Evolutionary conservation across 2,797 vertebrate genomes (phyloP), one percentile per base, ranked within the genome.

Genomic region (Eulemur coronatus): DNA sequence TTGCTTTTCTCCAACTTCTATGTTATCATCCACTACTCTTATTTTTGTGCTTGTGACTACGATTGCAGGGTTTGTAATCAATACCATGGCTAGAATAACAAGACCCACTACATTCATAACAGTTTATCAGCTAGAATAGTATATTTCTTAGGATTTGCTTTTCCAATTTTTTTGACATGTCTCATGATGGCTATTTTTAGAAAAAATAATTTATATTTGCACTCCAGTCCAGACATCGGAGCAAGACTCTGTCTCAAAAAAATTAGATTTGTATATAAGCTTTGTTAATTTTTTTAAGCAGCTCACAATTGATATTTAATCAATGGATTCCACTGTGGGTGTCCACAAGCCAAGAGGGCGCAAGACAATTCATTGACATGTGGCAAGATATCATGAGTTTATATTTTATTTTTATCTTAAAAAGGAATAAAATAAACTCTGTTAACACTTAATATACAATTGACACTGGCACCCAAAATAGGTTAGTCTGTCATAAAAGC

Each of bases 261-360:
- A n/a, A 2, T 30, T 41, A 75, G 17, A 59, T 87, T 72, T 76
- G 1, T 82, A 33, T 86, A 46, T 50, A 75, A 35, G 57, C 28
- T 89, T 80, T 79, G 17, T 33, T 67, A 18, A 55, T 35, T 55
- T 38, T 11, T 81, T 93, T 57, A n/a, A 65, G 38, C 26, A 72
- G 26, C 7, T 95, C 59, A 57, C 26, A 85, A 50, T n/a, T 90
- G 82, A 30, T 85, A 78, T 84, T 30, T 90, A 97, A 69, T 43
- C 10, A 91, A 13, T 76, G n/a, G 26, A 79, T 87, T 86, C 48
- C 33, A 70, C 30, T 43, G 52, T 81, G 33, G 8, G 35, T 28
- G 7, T 14, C 88, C 55, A 43, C 41, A 48, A 48, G 5, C 15
- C 22, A 82, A 41, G 9, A 85, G 14, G 1, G 43, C 15, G 33